Percentiles rank a stretch among this genome's conserved stretches.
Conservation (phyloP, 1,140 invertebrate species). For the Ctenoplectra terminalis region DNA sequence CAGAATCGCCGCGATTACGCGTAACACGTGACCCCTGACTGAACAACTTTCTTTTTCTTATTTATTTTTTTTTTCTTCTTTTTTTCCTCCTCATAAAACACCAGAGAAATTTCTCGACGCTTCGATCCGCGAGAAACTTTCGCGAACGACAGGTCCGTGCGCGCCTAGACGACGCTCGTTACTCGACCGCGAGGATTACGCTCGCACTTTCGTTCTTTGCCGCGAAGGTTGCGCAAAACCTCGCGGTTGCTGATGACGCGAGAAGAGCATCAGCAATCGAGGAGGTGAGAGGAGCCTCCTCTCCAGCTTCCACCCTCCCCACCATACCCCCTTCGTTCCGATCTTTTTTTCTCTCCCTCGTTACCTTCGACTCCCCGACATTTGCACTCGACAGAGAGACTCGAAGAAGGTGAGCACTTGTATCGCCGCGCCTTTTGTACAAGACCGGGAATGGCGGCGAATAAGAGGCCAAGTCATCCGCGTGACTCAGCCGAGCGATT, state of each 20-base stretch:
- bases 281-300: slow-evolving; percentile 19
- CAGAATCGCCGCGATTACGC: slow-evolving; percentile 15
- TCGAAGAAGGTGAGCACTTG: slow-evolving; percentile 49
- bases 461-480: slow-evolving; percentile 33
- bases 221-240: slow-evolving; percentile 14
- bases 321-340: too few species aligned
- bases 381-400: slow-evolving; percentile 52
- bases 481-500: slow-evolving; percentile 63
- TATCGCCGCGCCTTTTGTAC: slow-evolving; percentile 62
- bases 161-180: not conserved
- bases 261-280: slow-evolving; percentile 58
- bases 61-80: too few species aligned
- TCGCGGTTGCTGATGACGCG: slow-evolving; percentile 59
- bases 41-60: not conserved
- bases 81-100: too few species aligned
- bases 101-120: not conserved
- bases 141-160: not conserved
- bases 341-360: slow-evolving; percentile 48
- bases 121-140: not conserved
- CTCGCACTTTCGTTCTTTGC: slow-evolving; percentile 31
- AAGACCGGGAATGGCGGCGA: slow-evolving; percentile 38
- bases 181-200: not conserved
- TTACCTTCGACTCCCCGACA: slow-evolving; percentile 68
- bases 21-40: not conserved
- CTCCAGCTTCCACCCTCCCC: not conserved